phyloP scores from a whole-genome alignment of 2,797 vertebrate genomes.

The Bradypus variegatus region DNA sequence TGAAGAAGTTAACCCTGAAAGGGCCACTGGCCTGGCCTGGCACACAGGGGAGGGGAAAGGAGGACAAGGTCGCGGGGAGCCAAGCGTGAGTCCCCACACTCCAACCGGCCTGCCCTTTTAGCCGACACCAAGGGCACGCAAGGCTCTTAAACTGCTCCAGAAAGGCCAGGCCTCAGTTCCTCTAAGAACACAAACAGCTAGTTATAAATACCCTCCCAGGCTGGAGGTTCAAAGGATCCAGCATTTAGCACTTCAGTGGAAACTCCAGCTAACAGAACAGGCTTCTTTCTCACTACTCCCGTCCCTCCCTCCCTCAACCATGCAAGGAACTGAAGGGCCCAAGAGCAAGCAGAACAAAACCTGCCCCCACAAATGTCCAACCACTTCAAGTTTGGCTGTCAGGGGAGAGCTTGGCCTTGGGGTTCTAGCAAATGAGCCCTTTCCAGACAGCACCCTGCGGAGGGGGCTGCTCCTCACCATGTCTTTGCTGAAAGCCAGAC shows the following conservation, averaged over 20 bases:
- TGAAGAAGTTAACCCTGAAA: constrained; percentile 70
- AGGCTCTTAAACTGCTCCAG: constrained; percentile 30
- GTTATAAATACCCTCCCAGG: constrained; percentile 53
- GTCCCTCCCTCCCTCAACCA: constrained; percentile 40
- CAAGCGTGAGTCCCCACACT: neutral
- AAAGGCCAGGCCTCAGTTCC: constrained; percentile 43
- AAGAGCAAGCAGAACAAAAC: constrained; percentile 8
- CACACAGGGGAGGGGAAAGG: neutral
- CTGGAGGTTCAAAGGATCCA: constrained; percentile 52
- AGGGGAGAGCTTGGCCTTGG: neutral
- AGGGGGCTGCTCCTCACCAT: neutral
- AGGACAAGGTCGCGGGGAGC: constrained; percentile 19
- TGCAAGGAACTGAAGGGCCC: constrained; percentile 21
- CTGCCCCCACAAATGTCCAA: constrained; percentile 14
- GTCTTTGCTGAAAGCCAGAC: neutral
- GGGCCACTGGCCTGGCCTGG: constrained; percentile 19
- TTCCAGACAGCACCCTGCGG: neutral
- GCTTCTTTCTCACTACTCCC: neutral
- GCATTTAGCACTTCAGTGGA: constrained; percentile 59
- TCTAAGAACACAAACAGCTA: constrained; percentile 38
- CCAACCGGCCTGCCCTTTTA: constrained; percentile 30
- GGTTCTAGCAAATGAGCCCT: neutral
- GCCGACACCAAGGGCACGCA: constrained; percentile 43
- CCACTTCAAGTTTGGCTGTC: neutral
- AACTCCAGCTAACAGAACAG: constrained; percentile 54